Conservation (phyloP, 2,113 vertebrate genomes). For the Tragelaphus scriptus region DNA sequence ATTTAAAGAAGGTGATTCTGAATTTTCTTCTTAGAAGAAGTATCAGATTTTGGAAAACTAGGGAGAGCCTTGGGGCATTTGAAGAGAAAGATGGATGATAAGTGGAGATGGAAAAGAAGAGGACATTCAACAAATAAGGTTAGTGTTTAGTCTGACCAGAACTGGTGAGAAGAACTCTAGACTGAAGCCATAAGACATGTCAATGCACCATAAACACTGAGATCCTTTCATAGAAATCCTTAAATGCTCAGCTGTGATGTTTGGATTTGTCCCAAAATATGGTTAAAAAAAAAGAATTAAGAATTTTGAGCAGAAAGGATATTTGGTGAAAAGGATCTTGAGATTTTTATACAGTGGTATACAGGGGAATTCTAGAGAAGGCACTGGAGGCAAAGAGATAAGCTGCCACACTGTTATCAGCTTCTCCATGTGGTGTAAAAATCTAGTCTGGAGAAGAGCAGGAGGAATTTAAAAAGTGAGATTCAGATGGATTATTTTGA, state of each 20-base stretch:
- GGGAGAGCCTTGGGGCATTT: neutral
- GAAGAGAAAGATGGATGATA: neutral
- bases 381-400: neutral
- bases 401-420: neutral
- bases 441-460: neutral
- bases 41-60: neutral
- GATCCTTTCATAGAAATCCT: neutral
- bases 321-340: neutral
- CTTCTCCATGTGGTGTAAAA: neutral
- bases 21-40: neutral
- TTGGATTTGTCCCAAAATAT: neutral
- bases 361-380: neutral
- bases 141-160: neutral
- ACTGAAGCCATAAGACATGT: neutral
- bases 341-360: neutral
- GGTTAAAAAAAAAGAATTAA: neutral
- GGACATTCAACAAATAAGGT: neutral
- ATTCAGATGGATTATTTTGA: neutral
- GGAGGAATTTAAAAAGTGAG: neutral
- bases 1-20: neutral
- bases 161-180: neutral
- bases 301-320: neutral
- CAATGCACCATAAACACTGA: neutral
- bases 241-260: neutral
- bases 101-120: neutral